These are phyloP conservation scores for Stegana nigrithorax DNA, from an alignment of 2,888 invertebrate genomes.

Conservation along the genomic window DNA sequence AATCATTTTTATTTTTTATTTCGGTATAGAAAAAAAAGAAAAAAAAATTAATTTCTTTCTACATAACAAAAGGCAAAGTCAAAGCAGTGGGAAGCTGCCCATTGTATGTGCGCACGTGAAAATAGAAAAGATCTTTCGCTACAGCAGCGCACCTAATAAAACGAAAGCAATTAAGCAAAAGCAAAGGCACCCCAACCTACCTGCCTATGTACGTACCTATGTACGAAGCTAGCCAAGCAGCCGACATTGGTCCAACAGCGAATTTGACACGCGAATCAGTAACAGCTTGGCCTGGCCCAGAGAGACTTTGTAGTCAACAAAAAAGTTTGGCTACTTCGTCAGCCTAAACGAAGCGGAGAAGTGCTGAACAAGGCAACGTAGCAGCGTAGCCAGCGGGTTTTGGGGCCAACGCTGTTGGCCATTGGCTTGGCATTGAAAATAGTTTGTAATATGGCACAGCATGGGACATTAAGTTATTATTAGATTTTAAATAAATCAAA, in stretches of 20 bases:
- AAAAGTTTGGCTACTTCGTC: constrained; percentile 9
- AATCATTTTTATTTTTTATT: neutral
- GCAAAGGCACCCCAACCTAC: constrained; percentile 42
- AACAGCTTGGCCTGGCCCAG: constrained; percentile 1
- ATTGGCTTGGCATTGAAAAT: constrained; percentile 10
- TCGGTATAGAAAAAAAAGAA: too few relatives aligned
- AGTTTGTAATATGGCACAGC: constrained; percentile 8
- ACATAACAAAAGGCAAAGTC: neutral
- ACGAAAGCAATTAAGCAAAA: constrained; percentile 62
- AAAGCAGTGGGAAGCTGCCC: neutral
- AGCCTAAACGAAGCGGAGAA: neutral
- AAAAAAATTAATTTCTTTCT: constrained; percentile 8
- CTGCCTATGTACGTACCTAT: neutral
- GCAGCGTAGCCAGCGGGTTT: too few relatives aligned
- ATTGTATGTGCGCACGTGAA: neutral
- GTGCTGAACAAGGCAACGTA: neutral
- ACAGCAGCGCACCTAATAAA: constrained; percentile 44
- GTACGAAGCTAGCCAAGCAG: neutral
- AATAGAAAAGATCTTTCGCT: neutral
- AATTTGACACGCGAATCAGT: constrained; percentile 19
- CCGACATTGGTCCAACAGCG: constrained; percentile 4
- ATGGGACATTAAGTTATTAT: constrained; percentile 15
- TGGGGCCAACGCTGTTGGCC: too few relatives aligned
- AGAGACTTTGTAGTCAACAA: too few relatives aligned
- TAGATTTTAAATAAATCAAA: neutral